phyloP scores from a whole-genome alignment of 2,113 vertebrate species.

The Plestiodon gilberti region DNA sequence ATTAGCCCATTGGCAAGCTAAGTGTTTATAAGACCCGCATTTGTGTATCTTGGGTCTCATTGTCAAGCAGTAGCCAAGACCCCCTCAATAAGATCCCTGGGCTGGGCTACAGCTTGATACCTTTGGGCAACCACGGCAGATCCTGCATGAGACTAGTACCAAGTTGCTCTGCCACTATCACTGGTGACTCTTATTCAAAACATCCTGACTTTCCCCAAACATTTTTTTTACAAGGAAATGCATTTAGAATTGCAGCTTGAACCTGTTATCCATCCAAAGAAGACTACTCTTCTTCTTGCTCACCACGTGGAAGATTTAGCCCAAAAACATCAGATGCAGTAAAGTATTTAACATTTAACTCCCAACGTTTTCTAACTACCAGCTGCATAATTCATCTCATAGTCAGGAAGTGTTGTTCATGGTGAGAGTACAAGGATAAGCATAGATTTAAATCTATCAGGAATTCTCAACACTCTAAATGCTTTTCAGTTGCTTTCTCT shows the following conservation, averaged over 20 bases:
- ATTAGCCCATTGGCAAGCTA: no score
- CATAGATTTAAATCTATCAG: neutral
- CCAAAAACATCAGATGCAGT: neutral
- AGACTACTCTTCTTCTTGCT: neutral
- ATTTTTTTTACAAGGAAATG: neutral
- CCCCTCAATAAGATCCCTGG: no score
- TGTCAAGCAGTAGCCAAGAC: no score
- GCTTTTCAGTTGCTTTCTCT: no score
- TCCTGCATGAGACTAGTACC: no score
- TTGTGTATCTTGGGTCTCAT: no score
- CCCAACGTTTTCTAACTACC: neutral
- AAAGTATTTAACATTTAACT: neutral
- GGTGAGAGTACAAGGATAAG: neutral
- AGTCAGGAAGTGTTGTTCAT: neutral
- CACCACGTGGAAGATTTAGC: neutral
- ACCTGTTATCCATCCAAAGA: neutral
- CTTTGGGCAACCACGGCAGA: no score
- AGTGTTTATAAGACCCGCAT: no score
- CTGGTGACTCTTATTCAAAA: neutral
- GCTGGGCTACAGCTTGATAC: no score
- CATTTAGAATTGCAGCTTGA: neutral
- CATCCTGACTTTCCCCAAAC: neutral
- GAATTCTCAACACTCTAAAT: neutral
- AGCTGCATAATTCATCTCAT: neutral
- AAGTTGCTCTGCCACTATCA: neutral